Evolutionary conservation across 2,797 vertebrate genomes (phyloP), one percentile per base, ranked within the genome.

Genomic region (Moxostoma hubbsi): DNA sequence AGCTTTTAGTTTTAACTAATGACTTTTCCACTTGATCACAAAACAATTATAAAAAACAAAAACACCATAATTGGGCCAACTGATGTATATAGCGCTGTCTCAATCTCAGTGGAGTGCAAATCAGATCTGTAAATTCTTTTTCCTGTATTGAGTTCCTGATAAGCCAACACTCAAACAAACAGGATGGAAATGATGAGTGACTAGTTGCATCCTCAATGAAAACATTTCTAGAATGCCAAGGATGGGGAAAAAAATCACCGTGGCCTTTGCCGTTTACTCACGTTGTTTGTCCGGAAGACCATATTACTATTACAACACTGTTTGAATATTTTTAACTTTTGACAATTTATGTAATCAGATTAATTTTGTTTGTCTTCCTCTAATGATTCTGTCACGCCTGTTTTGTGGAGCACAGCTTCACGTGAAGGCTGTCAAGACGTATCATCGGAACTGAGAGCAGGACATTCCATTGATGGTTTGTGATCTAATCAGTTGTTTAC

Each of bases 141-240:
- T 94, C 92, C 90, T 92, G 90, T 83, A 73, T 67, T 74, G 82
- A 91, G 92, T 93, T 93, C 91, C 92, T 90, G 90, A 91, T 88
- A 85, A 90, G 87, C 89, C 90, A 89, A 87, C 89, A 84, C 85
- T 90, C 89, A 89, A 72, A 91, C 93, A 94, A 94, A 94, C 93
- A 94, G 93, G 93, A 94, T 94, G 92, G 90, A 90, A 90, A 87
- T 88, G 90, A 86, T 92, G 91, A 94, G 87, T 93, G 93, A 94
- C 87, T 86, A 90, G 92, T 93, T 92, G 92, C 92, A 90, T 94
- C 93, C 92, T 92, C 87, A 86, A 85, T 89, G 87, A 92, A 87
- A 89, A 81, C 86, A 62, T 75, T 72, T 85, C 55, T 73, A 49
- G 67, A 79, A 78, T 65, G 73, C 80, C 74, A 65, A 73, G 11